phyloP scores from a whole-genome alignment of 2,113 vertebrate species.

The Conger conger region DNA sequence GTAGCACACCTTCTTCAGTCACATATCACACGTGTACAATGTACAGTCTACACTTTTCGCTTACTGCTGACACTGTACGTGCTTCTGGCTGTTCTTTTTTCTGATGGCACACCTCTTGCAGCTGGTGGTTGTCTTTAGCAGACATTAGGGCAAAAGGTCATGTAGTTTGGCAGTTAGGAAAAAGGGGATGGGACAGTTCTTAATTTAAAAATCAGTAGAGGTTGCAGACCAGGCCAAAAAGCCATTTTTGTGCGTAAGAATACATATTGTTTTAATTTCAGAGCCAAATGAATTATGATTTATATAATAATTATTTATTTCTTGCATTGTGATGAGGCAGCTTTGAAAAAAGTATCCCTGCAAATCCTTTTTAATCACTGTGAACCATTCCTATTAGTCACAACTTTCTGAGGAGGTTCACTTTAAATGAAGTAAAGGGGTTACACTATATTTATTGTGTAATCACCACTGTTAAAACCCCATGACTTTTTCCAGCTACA shows the following conservation, averaged over 20 bases:
- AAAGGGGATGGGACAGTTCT: constrained; percentile 48
- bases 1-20: too few species aligned
- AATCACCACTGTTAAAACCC: not conserved
- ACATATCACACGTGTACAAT: too few species aligned
- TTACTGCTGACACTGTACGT: not conserved
- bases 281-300: constrained; percentile 31
- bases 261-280: constrained; percentile 22
- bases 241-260: constrained; percentile 67
- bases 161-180: constrained; percentile 62
- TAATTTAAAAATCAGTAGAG: constrained; percentile 79
- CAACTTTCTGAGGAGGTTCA: constrained; percentile 45
- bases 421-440: constrained; percentile 51
- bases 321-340: constrained; percentile 90
- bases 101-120: constrained; percentile 85
- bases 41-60: too few species aligned
- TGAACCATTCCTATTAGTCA: too few species aligned
- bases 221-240: constrained; percentile 84
- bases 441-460: constrained; percentile 29
- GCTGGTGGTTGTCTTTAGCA: constrained; percentile 94
- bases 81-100: constrained; percentile 31
- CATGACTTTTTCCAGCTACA: constrained; percentile 58
- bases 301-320: constrained; percentile 38
- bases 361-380: too few species aligned
- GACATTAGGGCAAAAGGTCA: constrained; percentile 71
- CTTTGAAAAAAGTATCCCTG: constrained; percentile 62